Evolutionary conservation across 2,113 vertebrate genomes (phyloP), one percentile per base, ranked within the genome.

Genomic region (Carollia perspicillata): DNA sequence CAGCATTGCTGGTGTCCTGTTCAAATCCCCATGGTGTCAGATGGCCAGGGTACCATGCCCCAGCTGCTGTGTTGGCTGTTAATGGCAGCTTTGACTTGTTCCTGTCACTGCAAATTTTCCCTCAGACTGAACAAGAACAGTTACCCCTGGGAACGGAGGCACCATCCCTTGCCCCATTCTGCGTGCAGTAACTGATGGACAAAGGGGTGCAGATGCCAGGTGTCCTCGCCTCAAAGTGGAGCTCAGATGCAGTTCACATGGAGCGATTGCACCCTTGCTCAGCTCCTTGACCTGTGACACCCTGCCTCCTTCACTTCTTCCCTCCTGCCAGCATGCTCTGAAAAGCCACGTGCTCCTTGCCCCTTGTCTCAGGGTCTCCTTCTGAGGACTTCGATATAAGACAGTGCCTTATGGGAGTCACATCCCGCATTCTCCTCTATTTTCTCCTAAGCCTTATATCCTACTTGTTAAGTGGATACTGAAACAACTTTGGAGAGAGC

Each of bases 161-260:
- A 84, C 0, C 8, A 22, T 49, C 1, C 26, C 14, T 35, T 1
- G 7, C 18, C 53, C 30, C 13, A 94, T 11, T 14, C 8, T 37
- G 8, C 10, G 14, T 65, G 6, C 16, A 79, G 14, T 35, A 40
- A 69, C 1, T 83, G 6, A 75, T 30, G 58, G 49, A 53, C 16
- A 68, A 63, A 10, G 10, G 2, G 22, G 17, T 63, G 1, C 9
- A 30, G 69, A 65, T n/a, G 0, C 0, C 22, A 8, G 5, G 8
- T 60, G 12, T 60, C 3, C 40, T 83, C n/a, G 33, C 14, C 23
- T 74, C 7, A 23, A 60, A 6, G 5, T 68, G 33, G 89, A 10
- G 17, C 37, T 30, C 10, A 60, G 33, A 23, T 42, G 1, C 13
- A 86, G 0, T 80, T 65, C 26, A 9, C 9, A n/a, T 23, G 23